Conservation (phyloP, 2,888 invertebrate species). For the Schrankia costaestrigalis region DNA sequence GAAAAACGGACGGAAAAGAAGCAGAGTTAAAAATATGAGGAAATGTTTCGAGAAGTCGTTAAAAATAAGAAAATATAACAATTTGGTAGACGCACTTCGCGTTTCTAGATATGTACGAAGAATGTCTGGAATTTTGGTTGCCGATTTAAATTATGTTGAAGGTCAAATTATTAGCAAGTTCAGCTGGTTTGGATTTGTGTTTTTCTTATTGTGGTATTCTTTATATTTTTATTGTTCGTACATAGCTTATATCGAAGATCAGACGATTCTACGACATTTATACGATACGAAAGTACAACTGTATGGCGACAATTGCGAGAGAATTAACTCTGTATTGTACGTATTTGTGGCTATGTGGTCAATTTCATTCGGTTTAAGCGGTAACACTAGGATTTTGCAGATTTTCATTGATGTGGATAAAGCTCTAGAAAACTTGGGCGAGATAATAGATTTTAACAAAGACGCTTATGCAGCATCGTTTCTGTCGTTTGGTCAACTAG, state of each 20-base stretch:
- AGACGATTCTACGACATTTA: conserved; percentile 50
- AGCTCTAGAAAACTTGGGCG: conserved; percentile 40
- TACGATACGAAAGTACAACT: conserved; percentile 53
- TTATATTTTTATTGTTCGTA: conserved; percentile 47
- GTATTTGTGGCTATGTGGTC: conserved; percentile 48
- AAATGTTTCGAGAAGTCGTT: conserved; percentile 15
- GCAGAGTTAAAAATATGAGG: conserved; percentile 7
- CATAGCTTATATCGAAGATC: conserved; percentile 40
- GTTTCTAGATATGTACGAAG: conserved; percentile 38
- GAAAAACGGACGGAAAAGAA: background rate
- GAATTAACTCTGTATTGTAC: conserved; percentile 36
- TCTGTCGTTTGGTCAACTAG: conserved; percentile 33
- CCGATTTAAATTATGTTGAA: conserved; percentile 16
- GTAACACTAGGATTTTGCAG: conserved; percentile 33
- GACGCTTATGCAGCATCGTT: conserved; percentile 31
- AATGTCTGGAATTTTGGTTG: conserved; percentile 41
- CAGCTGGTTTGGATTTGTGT: conserved; percentile 36
- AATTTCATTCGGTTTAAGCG: conserved; percentile 42
- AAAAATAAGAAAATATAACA: conserved; percentile 32
- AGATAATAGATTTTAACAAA: conserved; percentile 38
- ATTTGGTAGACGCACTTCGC: conserved; percentile 42
- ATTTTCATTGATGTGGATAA: conserved; percentile 46
- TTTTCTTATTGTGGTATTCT: conserved; percentile 36
- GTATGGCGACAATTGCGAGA: conserved; percentile 58
- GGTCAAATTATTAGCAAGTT: conserved; percentile 30